Conservation (phyloP, 2,113 vertebrate species). For the Syngnathoides biaculeatus region DNA sequence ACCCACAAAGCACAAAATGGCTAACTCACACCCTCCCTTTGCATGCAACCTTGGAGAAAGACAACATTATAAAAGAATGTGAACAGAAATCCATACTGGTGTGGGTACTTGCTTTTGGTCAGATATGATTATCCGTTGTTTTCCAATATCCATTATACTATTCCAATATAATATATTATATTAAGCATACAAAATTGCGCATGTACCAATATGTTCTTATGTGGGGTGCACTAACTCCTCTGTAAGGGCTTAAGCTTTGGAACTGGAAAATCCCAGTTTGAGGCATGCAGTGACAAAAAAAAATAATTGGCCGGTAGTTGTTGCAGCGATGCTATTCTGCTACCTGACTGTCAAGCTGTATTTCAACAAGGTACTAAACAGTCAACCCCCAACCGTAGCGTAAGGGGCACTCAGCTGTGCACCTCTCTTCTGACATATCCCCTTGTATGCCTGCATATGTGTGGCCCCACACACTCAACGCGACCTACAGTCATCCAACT, state of each 20-base stretch:
- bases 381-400: not conserved
- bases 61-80: slow-evolving; percentile 23
- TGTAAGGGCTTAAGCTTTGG: not conserved
- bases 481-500: slow-evolving; percentile 23
- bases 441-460: not conserved
- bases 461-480: slow-evolving; percentile 2
- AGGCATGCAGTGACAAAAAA: not conserved
- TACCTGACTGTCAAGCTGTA: not conserved
- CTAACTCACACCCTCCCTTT: not conserved
- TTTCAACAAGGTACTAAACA: not conserved
- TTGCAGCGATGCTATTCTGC: not conserved
- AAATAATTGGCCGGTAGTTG: no score
- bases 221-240: no score
- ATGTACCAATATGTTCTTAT: slow-evolving; percentile 26
- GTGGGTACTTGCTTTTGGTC: not conserved
- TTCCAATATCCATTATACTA: not conserved
- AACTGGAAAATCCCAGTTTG: not conserved
- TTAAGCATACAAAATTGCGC: not conserved
- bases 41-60: not conserved
- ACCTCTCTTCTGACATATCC: not conserved
- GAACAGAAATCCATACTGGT: not conserved
- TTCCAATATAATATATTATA: no score
- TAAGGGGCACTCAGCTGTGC: not conserved
- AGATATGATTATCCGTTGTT: not conserved
- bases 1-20: slow-evolving; percentile 17